A percentile compares a stretch with the other conserved stretches of the same genome.
phyloP scores from a whole-genome alignment of 2,113 vertebrate species.

The Xenus cinereus region DNA sequence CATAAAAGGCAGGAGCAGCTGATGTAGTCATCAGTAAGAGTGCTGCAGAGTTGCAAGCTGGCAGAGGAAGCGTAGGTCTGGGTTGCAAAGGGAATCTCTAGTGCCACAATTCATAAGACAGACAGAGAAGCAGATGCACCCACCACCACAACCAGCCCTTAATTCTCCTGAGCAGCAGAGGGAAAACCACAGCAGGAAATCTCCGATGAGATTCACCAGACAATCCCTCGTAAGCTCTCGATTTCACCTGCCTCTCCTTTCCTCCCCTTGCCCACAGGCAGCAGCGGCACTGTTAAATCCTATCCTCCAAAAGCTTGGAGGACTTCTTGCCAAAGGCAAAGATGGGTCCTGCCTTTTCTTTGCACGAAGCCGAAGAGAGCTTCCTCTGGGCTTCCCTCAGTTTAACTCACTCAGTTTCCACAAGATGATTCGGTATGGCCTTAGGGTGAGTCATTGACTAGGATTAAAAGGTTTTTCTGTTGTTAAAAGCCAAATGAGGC shows the following conservation, averaged over 20 bases:
- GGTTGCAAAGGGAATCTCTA: not conserved
- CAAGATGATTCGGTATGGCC: not conserved
- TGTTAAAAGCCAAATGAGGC: not conserved
- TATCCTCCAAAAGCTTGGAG: not conserved
- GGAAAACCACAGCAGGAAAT: not conserved
- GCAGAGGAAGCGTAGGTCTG: not conserved
- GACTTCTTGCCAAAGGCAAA: not conserved
- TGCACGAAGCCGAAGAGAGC: not conserved
- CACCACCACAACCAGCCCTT: not conserved
- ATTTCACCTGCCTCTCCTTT: not conserved
- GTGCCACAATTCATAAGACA: fast-evolving
- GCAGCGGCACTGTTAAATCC: not conserved
- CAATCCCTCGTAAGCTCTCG: fast-evolving
- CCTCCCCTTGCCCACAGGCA: not conserved
- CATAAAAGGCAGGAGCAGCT: not conserved
- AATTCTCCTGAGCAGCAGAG: not conserved
- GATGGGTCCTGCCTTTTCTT: not conserved
- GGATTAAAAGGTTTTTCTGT: not conserved
- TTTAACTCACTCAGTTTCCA: not conserved
- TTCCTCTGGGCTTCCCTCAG: not conserved
- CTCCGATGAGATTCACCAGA: not conserved
- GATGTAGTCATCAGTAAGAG: not conserved
- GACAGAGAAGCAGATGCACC: not conserved
- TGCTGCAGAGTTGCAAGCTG: not conserved
- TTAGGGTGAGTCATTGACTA: not conserved